Base-by-base conservation (phyloP, 2,113 vertebrate genomes). In the Neoarius graeffei region DNA sequence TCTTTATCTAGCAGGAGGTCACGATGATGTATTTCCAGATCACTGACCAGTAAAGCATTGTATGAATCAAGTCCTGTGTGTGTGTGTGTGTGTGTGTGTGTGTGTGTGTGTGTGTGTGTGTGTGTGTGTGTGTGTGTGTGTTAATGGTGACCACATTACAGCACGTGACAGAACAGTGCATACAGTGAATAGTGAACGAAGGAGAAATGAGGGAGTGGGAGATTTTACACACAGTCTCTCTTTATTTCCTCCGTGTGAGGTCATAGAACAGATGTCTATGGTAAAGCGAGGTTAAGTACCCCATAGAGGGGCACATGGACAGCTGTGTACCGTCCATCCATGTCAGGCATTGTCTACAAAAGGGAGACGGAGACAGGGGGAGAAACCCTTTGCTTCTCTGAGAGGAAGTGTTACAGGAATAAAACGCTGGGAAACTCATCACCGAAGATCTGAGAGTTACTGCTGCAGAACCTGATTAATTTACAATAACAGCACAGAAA, bases 271-370 rank as follows among this genome's bases (percentile, higher is more conserved):
- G 77, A 59, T 81, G 77, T 81, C 52, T 30, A 19, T 57, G 77
- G 52, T 81, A 57, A 81, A 56, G n/a, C n/a, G 54, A 30, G 77
- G 77, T 81, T 81, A 81, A 81, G 54, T 81, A 81, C 77, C 77
- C 77, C 77, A 81, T n/a, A 59, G 77, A 81, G 77, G 77, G 77
- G 77, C 77, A 81, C 1, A 57, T 10, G 17, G 77, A 30, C 77
- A 81, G 77, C 77, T 81, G 77, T 81, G 54, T 54, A 57, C 2
- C 77, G n/a, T 81, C 54, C n/a, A 19, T 81, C 54, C 54, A 20
- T 30, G 54, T n/a, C 52, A 81, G 77, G 77, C 77, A 57, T 81
- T 81, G 77, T 81, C 52, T 57, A 19, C 30, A n/a, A 74, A 25
- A 13, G 23, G 14, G 5, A 77, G 23, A 17, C 15, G 17, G 77